Conservation (phyloP, 2,888 invertebrate species). For the Troilus luridus region DNA sequence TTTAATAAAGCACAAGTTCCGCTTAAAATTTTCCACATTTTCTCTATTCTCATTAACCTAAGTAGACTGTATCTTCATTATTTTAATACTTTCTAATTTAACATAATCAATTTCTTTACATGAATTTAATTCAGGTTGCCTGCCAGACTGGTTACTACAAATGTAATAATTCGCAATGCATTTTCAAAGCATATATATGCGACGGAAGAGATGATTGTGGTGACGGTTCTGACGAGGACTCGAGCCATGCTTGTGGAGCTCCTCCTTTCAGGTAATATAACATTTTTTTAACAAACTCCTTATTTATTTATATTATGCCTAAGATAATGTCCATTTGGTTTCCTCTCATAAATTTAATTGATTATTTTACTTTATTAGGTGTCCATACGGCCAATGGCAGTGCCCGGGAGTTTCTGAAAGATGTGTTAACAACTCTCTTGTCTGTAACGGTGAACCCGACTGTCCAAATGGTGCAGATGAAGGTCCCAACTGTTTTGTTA, state of each 20-base stretch:
- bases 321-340: not conserved
- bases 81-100: not conserved
- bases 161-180: slow-evolving; percentile 87
- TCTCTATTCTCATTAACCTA: too few relatives aligned
- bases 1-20: too few relatives aligned
- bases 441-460: slow-evolving; percentile 89
- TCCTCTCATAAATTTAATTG: slow-evolving; percentile 62
- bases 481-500: slow-evolving; percentile 89
- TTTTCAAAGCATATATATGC: slow-evolving; percentile 94
- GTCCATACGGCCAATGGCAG: slow-evolving; percentile 85
- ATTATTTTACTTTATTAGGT: slow-evolving; percentile 70
- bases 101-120: not conserved
- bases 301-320: slow-evolving; percentile 15
- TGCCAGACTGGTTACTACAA: slow-evolving; percentile 86
- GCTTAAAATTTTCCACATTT: too few relatives aligned
- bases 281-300: not conserved
- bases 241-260: slow-evolving; percentile 84
- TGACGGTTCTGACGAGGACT: slow-evolving; percentile 90
- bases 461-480: slow-evolving; percentile 97
- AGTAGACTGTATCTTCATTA: not conserved
- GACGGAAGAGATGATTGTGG: slow-evolving; percentile 95
- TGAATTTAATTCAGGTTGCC: slow-evolving; percentile 71
- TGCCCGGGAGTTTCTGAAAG: slow-evolving; percentile 86
- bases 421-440: slow-evolving; percentile 89
- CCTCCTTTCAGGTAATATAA: slow-evolving; percentile 75